Evolutionary conservation across 1,140 invertebrate species (phyloP).

Genomic region (Drosophila virilis): DNA sequence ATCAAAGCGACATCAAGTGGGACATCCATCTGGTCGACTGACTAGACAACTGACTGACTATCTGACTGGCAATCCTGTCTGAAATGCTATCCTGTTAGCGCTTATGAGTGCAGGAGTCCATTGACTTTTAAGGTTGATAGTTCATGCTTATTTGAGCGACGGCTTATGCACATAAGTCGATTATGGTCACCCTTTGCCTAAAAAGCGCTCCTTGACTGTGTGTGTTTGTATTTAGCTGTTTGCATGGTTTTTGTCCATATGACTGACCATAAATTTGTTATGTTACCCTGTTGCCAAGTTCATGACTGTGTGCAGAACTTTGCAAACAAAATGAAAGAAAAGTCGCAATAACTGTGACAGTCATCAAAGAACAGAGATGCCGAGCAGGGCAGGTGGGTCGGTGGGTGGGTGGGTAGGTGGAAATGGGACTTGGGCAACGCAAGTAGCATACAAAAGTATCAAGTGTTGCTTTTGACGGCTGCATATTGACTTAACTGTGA

Average conservation of each 20-base stretch:
- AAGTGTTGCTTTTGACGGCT: conserved; percentile 82
- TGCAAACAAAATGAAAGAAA: conserved; percentile 65
- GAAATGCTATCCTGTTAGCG: conserved; percentile 25
- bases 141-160: conserved; percentile 56
- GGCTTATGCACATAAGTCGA: conserved; percentile 80
- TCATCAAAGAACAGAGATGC: conserved; percentile 33
- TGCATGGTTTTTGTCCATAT: conserved; percentile 57
- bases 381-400: neutral
- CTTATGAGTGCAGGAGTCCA: conserved; percentile 24
- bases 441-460: conserved; percentile 79
- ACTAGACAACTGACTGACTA: conserved; percentile 22
- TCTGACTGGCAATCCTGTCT: conserved; percentile 32
- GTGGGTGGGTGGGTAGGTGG: conserved; percentile 7
- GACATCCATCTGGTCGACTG: conserved; percentile 23
- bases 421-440: conserved; percentile 35
- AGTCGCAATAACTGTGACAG: conserved; percentile 75
- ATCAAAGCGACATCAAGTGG: conserved; percentile 31
- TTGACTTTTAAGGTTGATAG: conserved; percentile 71
- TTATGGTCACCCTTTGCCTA: conserved; percentile 72
- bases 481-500: conserved; percentile 82
- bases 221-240: conserved; percentile 30
- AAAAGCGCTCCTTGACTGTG: conserved; percentile 35
- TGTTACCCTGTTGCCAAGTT: conserved; percentile 63
- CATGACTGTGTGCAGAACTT: conserved; percentile 60
- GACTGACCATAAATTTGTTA: conserved; percentile 74